Evolutionary conservation across 2,113 vertebrate genomes (phyloP), one percentile per base, ranked within the genome.

Genomic region (Podarcis cretensis): DNA sequence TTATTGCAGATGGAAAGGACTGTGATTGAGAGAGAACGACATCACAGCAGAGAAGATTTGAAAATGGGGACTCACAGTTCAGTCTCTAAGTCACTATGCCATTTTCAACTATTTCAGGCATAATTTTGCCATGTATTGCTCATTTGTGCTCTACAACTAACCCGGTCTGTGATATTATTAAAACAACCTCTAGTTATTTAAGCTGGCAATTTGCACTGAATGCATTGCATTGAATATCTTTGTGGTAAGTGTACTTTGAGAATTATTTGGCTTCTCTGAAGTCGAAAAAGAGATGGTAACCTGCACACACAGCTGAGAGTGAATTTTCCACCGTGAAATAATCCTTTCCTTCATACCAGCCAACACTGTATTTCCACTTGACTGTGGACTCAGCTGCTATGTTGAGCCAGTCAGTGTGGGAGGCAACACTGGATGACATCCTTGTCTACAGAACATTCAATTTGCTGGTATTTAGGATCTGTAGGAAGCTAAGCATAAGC

Each of bases 261-360:
- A 54, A 90, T 91, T 91, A 92, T 93, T 89, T 76, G 59, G 85
- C 90, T 94, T 91, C 83, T 77, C 69, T 91, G 87, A 93, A 94
- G 90, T 89, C 91, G 84, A 92, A 89, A 84, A 95, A 82, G 1
- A 27, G 1, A 57, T 13, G 77, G 32, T 57, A 10, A 93, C 90
- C 71, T 93, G 87, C 59, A 84, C 0, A 43, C 90, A 94, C 93
- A 96, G 94, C 96, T 95, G 93, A 95, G 88, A 88, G 79, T 92
- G 90, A 85, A 92, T 75, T 92, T 94, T 88, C 89, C 87, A 84
- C 43, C 92, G 80, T 0, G 25, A 81, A 94, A 65, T 89, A 94
- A 93, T 92, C 90, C 83, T 83, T 48, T 76, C 91, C n/a, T 69
- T 91, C 27, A 84, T 25, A 86, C 9, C 90, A 92, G 90, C 74